Percentiles rank a stretch among this genome's conserved stretches.
Conservation (phyloP, 2,888 invertebrate genomes). For the Xestoiulus laeticollis region DNA sequence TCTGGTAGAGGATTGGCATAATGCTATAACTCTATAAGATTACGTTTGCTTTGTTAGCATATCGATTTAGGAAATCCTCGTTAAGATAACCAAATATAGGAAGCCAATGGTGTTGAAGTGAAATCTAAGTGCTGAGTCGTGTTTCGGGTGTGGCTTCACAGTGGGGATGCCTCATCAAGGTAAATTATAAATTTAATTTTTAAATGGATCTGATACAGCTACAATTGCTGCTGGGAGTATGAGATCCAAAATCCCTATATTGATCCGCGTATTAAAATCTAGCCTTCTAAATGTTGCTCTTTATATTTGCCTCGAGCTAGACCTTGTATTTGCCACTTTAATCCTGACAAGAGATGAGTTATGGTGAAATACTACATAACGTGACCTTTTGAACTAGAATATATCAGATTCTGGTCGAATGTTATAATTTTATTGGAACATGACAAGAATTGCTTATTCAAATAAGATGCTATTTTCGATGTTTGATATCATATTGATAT, state of each 20-base stretch:
- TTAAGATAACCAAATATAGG: background rate
- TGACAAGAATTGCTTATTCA: too few relatives aligned
- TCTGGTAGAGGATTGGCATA: background rate
- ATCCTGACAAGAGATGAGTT: background rate
- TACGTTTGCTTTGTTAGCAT: slow-evolving; percentile 32
- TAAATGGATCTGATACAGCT: background rate
- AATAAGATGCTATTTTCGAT: too few relatives aligned
- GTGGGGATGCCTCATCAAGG: background rate
- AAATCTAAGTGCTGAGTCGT: slow-evolving; percentile 35
- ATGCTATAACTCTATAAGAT: background rate
- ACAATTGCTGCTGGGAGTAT: background rate
- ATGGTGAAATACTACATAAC: background rate
- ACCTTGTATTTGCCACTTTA: background rate
- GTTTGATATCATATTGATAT: too few relatives aligned
- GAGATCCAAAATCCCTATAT: background rate
- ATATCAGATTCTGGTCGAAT: too few relatives aligned
- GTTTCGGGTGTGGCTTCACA: background rate
- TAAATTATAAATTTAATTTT: slow-evolving; percentile 1
- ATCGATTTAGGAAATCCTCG: slow-evolving; percentile 35
- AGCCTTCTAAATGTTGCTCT: background rate
- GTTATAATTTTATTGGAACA: too few relatives aligned
- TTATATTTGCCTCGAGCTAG: background rate
- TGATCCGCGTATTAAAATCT: background rate
- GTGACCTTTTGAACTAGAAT: background rate
- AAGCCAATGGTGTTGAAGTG: background rate